These are phyloP conservation scores for Nemotelus nigrinus DNA, from an alignment of 2,888 invertebrate species.

Conservation along the genomic window DNA sequence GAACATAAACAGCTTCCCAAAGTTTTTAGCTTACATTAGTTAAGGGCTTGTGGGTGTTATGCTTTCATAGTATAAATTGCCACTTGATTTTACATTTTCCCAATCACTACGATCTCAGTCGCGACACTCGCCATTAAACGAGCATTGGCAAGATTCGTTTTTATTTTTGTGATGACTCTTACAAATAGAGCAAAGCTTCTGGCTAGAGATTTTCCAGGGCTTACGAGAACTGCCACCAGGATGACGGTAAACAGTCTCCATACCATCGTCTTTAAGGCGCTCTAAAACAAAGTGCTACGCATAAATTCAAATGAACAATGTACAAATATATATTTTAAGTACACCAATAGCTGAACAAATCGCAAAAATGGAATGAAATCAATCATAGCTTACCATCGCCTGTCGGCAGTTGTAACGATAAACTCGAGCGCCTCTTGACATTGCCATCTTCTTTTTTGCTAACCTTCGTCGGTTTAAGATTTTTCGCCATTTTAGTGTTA, in stretches of 20 bases:
- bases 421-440: background rate
- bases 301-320: background rate
- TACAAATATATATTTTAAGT: background rate
- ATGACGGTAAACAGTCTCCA: background rate
- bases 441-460: background rate
- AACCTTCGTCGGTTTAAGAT: background rate
- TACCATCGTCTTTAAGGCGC: slow-evolving; percentile 34
- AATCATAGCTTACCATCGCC: slow-evolving; percentile 25
- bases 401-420: slow-evolving; percentile 18
- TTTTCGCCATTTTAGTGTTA: background rate
- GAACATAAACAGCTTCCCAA: too few species aligned
- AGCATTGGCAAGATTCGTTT: background rate
- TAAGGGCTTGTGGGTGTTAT: too few species aligned
- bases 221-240: background rate
- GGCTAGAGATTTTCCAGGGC: background rate
- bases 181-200: background rate
- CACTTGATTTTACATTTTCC: slow-evolving; percentile 25
- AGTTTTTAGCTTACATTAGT: too few species aligned
- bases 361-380: background rate
- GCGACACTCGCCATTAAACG: slow-evolving; percentile 4
- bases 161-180: background rate
- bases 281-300: slow-evolving; percentile 7
- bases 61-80: background rate
- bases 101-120: background rate
- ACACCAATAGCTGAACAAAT: background rate